These are phyloP conservation scores for Chrysodeixis includens DNA, from an alignment of 2,888 invertebrate species.

Conservation along the genomic window DNA sequence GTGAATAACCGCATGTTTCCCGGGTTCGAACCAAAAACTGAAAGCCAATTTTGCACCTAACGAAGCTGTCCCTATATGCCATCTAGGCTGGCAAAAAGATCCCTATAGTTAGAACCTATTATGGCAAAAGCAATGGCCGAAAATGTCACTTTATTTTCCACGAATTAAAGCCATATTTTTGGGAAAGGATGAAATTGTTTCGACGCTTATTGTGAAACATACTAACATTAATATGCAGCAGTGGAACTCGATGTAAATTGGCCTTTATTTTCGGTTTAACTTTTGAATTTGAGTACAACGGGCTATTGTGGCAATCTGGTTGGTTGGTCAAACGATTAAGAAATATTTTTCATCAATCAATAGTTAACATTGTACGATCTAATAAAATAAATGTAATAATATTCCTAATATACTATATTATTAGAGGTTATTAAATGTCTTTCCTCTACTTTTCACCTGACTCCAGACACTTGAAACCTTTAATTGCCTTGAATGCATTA, in stretches of 20 bases:
- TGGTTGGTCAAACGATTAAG: background rate
- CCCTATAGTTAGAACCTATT: background rate
- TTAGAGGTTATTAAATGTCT: too few relatives aligned
- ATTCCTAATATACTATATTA: too few relatives aligned
- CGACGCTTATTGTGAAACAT: background rate
- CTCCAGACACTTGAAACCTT: too few relatives aligned
- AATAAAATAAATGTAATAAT: too few relatives aligned
- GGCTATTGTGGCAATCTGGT: background rate
- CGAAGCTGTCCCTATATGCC: conserved; percentile 35
- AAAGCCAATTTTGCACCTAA: conserved; percentile 42
- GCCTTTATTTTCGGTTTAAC: background rate
- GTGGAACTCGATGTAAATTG: background rate
- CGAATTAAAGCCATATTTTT: background rate
- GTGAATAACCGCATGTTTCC: conserved; percentile 34
- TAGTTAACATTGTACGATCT: too few relatives aligned
- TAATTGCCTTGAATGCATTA: too few relatives aligned
- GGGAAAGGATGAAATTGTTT: background rate
- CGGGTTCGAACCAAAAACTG: conserved; percentile 24
- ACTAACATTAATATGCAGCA: conserved; percentile 3
- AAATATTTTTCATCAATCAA: background rate
- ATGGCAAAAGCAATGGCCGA: background rate
- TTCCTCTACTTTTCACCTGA: too few relatives aligned
- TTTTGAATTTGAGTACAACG: background rate
- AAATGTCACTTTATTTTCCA: background rate
- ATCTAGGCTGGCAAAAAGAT: conserved; percentile 15